Base-by-base conservation (phyloP, 1,140 invertebrate species). In the Pseudobourletiella spinata region DNA sequence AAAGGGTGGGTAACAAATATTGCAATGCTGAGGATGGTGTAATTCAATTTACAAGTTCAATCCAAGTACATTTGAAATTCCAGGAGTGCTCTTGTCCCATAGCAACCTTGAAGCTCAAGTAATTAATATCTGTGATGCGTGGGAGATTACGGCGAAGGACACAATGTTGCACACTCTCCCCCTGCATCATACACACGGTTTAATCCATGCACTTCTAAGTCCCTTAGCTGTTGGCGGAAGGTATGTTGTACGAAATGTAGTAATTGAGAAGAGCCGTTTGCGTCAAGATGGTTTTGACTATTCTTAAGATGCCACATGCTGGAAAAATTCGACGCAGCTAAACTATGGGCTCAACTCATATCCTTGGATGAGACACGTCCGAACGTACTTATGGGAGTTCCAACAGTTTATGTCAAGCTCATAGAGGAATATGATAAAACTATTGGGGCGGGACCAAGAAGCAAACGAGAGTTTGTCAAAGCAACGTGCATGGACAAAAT, bases 361-460 rank as follows among this genome's bases (percentile, higher is more conserved):
- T 84, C 82, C 28, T 79, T 85, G 20, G 77, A 80, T 15, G 78
- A 79, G 32, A 78, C 82, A 42, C 75, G 82, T 16, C 80, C 90
- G 15, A 88, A 84, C 44, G 77, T 93, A 22, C 89, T 89, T 67
- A 89, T 93, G 84, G 91, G 86, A 43, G 90, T 94, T 18, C 91
- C 92, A 1, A 92, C 91, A 1, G 90, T 93, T 69, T 95, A 93
- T 74, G 81, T 82, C 57, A 87, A 86, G 59, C 76, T 95, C 14
- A 84, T 89, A 4, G 81, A 89, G 64, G 84, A 91, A 69, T 89
- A 86, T 75, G 83, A 87, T 18, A 81, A 80, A 64, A 79, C 85
- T 63, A 86, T 87, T 70, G 76, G 74, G 3, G 80, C 82, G 63
- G 81, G 81, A 66, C 66, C 74, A 0, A 29, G 35, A 16, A 79